Evolutionary conservation across 35 echinoderm and acorn worm genomes (phyloP).

Genomic region (Patiria miniata): DNA sequence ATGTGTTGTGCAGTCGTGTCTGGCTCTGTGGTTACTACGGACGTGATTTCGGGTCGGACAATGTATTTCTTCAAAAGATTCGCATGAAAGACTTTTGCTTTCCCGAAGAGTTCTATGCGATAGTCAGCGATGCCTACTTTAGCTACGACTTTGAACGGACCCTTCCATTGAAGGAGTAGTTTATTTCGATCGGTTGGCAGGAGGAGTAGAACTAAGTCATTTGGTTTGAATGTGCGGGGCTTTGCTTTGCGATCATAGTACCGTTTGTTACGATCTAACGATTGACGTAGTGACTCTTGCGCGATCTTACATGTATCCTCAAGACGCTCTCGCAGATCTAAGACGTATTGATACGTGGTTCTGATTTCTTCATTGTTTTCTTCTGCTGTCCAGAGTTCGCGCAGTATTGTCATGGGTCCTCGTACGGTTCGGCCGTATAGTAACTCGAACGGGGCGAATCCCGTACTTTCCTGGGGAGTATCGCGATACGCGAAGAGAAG

Average conservation of each 20-base stretch:
- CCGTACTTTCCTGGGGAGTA: slow-evolving; percentile 2
- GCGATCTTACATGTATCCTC: slow-evolving; percentile 43
- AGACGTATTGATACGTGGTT: too few relatives aligned
- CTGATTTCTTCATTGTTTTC: background rate
- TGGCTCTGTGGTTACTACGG: background rate
- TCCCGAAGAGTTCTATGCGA: background rate
- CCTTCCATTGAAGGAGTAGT: slow-evolving; percentile 38
- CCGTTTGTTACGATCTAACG: slow-evolving; percentile 26
- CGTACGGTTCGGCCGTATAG: slow-evolving; percentile 53
- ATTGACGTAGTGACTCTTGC: slow-evolving; percentile 14
- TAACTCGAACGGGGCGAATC: slow-evolving; percentile 56
- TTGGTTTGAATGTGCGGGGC: background rate
- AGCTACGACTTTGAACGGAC: slow-evolving; percentile 13
- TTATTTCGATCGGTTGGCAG: too few relatives aligned
- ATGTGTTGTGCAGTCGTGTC: background rate
- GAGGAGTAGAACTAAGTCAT: background rate
- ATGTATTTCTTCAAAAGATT: slow-evolving; percentile 33
- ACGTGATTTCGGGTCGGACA: background rate
- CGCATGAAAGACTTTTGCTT: slow-evolving; percentile 27
- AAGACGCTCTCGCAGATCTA: slow-evolving; percentile 42
- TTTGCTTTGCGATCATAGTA: too few relatives aligned
- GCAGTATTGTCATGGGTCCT: slow-evolving; percentile 36
- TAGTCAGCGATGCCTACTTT: slow-evolving; percentile 20
- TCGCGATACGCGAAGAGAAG: slow-evolving; percentile 42
- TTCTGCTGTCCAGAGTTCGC: slow-evolving; percentile 17